phyloP scores from a whole-genome alignment of 2,113 vertebrate species.

The Cebidichthys violaceus region DNA sequence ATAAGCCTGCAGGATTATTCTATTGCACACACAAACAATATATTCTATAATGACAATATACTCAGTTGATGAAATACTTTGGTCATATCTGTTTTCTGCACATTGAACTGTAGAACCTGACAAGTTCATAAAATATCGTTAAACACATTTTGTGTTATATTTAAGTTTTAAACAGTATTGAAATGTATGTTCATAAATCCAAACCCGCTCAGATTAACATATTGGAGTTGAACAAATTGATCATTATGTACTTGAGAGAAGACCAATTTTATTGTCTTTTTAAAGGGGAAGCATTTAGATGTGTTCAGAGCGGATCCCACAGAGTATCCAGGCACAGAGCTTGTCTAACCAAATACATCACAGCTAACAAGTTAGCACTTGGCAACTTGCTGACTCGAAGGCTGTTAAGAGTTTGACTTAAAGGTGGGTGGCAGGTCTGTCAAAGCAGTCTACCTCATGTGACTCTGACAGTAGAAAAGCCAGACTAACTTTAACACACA shows the following conservation, averaged over 20 bases:
- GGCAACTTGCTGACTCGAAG: constrained; percentile 44
- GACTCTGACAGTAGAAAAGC: constrained; percentile 1
- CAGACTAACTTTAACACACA: neutral
- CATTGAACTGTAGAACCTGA: neutral
- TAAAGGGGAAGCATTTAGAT: neutral
- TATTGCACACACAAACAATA: neutral
- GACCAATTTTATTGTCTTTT: constrained; percentile 8
- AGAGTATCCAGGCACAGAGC: neutral
- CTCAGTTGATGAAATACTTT: no score
- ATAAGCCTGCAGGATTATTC: neutral
- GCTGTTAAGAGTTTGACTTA: constrained; percentile 32
- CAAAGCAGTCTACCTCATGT: constrained; percentile 15
- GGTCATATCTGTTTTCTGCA: neutral
- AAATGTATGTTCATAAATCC: neutral
- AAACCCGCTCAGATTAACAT: neutral
- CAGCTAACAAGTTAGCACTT: constrained; percentile 29
- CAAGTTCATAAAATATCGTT: neutral
- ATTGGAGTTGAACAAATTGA: neutral
- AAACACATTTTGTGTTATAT: neutral
- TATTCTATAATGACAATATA: no score
- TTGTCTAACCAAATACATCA: constrained; percentile 45
- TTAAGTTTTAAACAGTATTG: neutral
- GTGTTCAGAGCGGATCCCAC: neutral
- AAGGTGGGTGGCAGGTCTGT: constrained; percentile 20
- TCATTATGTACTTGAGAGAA: neutral